Evolutionary conservation across 2,113 vertebrate species (phyloP).

Genomic region (Xenopus laevis): DNA sequence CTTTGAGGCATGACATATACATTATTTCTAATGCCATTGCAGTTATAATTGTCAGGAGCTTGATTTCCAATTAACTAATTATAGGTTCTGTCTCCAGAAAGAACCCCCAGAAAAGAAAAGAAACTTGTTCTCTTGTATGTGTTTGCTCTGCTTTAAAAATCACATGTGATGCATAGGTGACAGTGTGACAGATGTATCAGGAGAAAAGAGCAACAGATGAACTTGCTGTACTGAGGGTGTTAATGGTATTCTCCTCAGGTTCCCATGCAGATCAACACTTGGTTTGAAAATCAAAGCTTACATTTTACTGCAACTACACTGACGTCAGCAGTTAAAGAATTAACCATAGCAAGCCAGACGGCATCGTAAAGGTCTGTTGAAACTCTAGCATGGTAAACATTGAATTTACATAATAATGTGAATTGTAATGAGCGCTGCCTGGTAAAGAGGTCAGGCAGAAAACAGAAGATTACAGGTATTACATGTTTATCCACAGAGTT

Average conservation of each 20-base stretch:
- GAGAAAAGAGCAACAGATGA: neutral
- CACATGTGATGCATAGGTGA: neutral
- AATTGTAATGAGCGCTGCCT: too few species aligned
- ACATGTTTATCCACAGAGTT: neutral
- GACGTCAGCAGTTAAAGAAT: constrained; percentile 24
- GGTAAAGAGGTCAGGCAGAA: neutral
- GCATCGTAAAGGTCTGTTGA: neutral
- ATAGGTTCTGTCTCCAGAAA: too few species aligned
- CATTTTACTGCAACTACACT: constrained; percentile 46
- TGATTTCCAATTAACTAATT: too few species aligned
- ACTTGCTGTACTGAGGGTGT: constrained; percentile 3
- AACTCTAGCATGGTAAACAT: neutral
- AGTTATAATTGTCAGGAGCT: too few species aligned
- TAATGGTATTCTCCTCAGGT: constrained; percentile 51
- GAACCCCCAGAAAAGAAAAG: too few species aligned
- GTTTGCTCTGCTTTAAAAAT: too few species aligned
- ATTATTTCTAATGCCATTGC: too few species aligned
- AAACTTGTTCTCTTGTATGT: too few species aligned
- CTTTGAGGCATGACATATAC: too few species aligned
- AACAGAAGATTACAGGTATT: neutral
- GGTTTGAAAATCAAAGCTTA: constrained; percentile 46
- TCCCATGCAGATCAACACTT: constrained; percentile 41
- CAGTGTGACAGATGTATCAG: neutral
- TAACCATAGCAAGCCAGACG: constrained; percentile 36
- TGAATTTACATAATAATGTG: neutral